Evolutionary conservation across 92 coral and sea anemone species (phyloP).

Genomic region (Paramuricea clavata): DNA sequence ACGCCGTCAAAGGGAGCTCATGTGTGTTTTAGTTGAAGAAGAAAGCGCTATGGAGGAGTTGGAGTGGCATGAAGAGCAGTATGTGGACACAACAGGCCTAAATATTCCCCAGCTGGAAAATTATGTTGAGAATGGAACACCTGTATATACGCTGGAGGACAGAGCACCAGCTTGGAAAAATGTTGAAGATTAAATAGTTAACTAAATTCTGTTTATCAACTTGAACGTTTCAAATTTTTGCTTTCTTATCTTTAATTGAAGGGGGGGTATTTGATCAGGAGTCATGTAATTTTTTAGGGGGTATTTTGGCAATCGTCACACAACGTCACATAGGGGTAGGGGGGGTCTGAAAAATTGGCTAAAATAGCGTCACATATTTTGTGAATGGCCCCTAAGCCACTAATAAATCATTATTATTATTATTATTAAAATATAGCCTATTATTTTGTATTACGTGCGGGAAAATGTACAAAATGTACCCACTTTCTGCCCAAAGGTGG

Average conservation of each 20-base stretch:
- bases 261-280: not conserved
- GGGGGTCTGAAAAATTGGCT: not conserved
- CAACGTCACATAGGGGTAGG: not conserved
- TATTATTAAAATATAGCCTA: too few relatives aligned
- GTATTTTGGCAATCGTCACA: not conserved
- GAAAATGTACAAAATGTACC: too few relatives aligned
- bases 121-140: not conserved
- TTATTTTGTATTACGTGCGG: too few relatives aligned
- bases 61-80: not conserved
- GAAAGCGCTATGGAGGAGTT: not conserved
- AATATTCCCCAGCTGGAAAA: not conserved
- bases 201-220: too few relatives aligned
- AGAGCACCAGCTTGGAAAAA: not conserved
- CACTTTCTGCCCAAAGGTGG: too few relatives aligned
- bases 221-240: not conserved
- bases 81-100: not conserved
- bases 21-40: not conserved
- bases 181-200: too few relatives aligned
- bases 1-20: not conserved
- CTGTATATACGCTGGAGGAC: not conserved
- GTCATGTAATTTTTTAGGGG: not conserved
- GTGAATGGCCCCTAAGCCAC: conserved; percentile 12
- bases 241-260: not conserved
- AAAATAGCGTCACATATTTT: conserved; percentile 7
- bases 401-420: not conserved